These are phyloP conservation scores for Distichodus sexfasciatus DNA, from an alignment of 2,797 vertebrate genomes.

Conservation along the genomic window DNA sequence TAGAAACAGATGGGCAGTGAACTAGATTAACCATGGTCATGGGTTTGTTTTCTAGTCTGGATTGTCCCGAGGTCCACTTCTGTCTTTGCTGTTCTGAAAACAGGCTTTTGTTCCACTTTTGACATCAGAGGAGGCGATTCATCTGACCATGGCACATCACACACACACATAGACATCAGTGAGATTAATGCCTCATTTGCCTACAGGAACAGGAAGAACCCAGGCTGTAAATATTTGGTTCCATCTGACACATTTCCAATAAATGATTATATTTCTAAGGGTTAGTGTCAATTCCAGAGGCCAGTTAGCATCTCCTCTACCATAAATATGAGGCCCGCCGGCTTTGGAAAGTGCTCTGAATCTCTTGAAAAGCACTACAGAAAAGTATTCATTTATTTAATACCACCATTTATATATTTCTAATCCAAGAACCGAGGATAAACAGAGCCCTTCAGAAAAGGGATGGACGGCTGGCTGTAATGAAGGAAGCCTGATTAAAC, in stretches of 20 bases:
- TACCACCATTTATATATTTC: too few relatives aligned
- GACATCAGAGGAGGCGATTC: constrained; percentile 24
- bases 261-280: not conserved
- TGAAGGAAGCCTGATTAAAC: too few relatives aligned
- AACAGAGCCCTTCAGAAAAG: too few relatives aligned
- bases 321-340: too few relatives aligned
- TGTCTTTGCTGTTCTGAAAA: constrained; percentile 31
- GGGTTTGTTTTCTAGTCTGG: not conserved
- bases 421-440: too few relatives aligned
- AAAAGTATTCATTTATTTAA: too few relatives aligned
- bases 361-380: too few relatives aligned
- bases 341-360: too few relatives aligned
- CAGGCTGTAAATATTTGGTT: not conserved
- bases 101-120: constrained; percentile 23
- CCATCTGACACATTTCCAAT: not conserved
- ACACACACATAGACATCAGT: not conserved
- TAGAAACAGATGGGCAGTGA: not conserved
- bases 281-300: not conserved
- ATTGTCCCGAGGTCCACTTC: not conserved
- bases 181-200: not conserved
- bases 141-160: constrained; percentile 5
- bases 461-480: too few relatives aligned
- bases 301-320: too few relatives aligned
- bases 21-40: too few relatives aligned
- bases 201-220: not conserved